A percentile compares a stretch with the other conserved stretches of the same genome.
phyloP scores from a whole-genome alignment of 1,140 invertebrate genomes.

The Anadara kagoshimensis region DNA sequence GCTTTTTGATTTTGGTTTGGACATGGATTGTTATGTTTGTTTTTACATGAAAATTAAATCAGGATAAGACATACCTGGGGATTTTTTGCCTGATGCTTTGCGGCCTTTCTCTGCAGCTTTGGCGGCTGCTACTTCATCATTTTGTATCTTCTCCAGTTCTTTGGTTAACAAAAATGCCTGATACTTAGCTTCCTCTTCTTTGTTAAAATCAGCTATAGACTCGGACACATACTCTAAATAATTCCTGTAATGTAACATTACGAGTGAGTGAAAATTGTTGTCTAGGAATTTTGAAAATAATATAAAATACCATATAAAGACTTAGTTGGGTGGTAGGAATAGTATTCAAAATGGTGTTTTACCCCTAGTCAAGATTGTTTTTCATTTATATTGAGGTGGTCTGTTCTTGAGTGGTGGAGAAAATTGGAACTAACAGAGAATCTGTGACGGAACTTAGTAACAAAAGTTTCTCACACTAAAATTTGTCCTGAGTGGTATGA shows the following conservation, averaged over 20 bases:
- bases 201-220: conserved; percentile 67
- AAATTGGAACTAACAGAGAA: no score
- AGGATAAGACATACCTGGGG: conserved; percentile 22
- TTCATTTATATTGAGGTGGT: no score
- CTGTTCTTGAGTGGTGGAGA: no score
- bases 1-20: no score
- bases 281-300: neutral
- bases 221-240: conserved; percentile 71
- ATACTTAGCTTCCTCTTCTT: conserved; percentile 72
- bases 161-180: conserved; percentile 62
- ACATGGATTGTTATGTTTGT: no score
- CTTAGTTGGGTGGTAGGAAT: neutral
- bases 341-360: no score
- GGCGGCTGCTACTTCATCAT: conserved; percentile 61
- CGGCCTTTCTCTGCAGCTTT: conserved; percentile 49
- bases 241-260: conserved; percentile 59
- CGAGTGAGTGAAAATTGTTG: neutral
- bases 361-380: no score
- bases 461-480: no score
- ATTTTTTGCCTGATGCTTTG: conserved; percentile 55
- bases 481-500: no score
- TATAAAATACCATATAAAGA: neutral
- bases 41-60: no score
- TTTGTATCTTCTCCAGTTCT: conserved; percentile 65
- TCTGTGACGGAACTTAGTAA: no score